Evolutionary conservation across 2,113 vertebrate genomes (phyloP), one percentile per base, ranked within the genome.

Genomic region (Pseudolaguvia tuberculata): DNA sequence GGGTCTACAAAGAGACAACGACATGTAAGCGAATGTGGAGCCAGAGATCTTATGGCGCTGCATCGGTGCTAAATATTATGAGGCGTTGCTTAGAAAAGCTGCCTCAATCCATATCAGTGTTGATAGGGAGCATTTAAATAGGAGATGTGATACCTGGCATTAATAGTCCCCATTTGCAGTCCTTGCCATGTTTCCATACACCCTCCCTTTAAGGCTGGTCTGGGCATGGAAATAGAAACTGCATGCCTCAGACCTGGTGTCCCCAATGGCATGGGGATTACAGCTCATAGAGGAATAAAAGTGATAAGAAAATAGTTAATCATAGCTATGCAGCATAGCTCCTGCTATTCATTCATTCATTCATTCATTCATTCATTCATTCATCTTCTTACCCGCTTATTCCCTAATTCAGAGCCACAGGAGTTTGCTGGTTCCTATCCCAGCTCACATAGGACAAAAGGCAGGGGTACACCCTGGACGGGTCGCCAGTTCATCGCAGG

Each of bases 101-200:
- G 58, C 77, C 82, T 70, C 66, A 70, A 73, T 74, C 76, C 68
- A 63, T 73, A 57, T 87, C 77, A 53, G 83, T 82, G 84, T 87
- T 85, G 88, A 71, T 47, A 55, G 57, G 52, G 62, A 69, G 78
- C 18, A 76, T 84, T 88, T 82, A 83, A 88, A 82, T 78, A 48
- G 14, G 53, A 83, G 51, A 75, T 73, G 17, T 82, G 81, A 82
- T 84, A 75, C 82, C 73, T 70, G 74, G 75, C 85, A 83, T 86
- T 87, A 85, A 81, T 82, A 86, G 42, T 73, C 52, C 58, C 66
- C n/a, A 52, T 55, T 69, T 76, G 31, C 59, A 25, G 51, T 25
- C 65, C 73, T 47, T 72, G 76, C 58, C 6, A 21, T 51, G 59
- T 72, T 65, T 74, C 39, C 56, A 25, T 66, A 68, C 69, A 77